Evolutionary conservation across 2,113 vertebrate genomes (phyloP), one percentile per base, ranked within the genome.

Genomic region (Dendropsophus ebraccatus): DNA sequence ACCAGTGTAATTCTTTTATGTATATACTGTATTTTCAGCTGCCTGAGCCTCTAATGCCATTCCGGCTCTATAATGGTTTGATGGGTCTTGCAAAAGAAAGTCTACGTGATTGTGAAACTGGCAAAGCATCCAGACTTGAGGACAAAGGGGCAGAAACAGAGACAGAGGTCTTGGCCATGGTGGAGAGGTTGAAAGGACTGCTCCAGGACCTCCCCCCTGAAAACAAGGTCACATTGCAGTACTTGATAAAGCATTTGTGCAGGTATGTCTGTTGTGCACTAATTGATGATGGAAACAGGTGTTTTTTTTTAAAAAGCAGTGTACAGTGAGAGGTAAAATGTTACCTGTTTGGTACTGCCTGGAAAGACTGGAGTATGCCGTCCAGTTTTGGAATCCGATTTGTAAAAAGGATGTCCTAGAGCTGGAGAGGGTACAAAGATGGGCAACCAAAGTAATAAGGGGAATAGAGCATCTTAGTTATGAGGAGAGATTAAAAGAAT

Each of bases 71-170:
- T 92, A 96, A 98, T 17, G 93, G 90, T 78, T 93, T 99, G 28
- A 96, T 99, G 96, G 97, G 97, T 2, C 89, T 98, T 91, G 97
- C 98, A 84, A 99, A 99, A 89, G 98, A 99, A 87, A 99, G 94
- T 88, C 81, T 97, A 81, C 95, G 97, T 87, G 90, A 92, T 0
- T 89, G 93, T 9, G 91, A 91, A 73, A 17, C 87, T 0, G 94
- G 16, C 23, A 94, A 93, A 72, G 95, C 94, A 0, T 86, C 93
- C 0, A 94, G 95, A 88, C 91, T 94, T 54, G 91, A 91, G 84
- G 92, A 96, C 89, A 50, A 84, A 84, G 96, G 96, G 1, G 87
- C 93, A 0, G 90, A 94, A 81, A 96, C 95, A 0, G 94, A 96
- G 56, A 77, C 89, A 32, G 93, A 95, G 47, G 87, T 94, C 2